Evolutionary conservation across 2,888 invertebrate species (phyloP).

Genomic region (Notocelia uddmanniana): DNA sequence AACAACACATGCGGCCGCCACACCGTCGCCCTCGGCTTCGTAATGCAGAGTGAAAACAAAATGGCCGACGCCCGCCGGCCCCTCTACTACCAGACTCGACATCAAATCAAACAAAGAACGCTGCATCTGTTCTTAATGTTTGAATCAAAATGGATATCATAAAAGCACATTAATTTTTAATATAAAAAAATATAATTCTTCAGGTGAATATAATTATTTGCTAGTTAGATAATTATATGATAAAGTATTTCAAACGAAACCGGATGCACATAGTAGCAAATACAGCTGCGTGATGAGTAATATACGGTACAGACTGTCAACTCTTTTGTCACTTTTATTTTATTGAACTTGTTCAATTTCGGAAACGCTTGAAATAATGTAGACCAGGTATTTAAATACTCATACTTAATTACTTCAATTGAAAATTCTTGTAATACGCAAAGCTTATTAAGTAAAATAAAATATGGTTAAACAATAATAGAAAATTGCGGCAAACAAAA

Average conservation of each 20-base stretch:
- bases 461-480: not conserved
- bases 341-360: not conserved
- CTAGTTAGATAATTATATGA: not conserved
- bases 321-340: slow-evolving; percentile 23
- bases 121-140: not conserved
- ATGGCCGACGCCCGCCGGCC: slow-evolving; percentile 50
- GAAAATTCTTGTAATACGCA: not conserved
- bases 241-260: slow-evolving; percentile 27
- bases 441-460: not conserved
- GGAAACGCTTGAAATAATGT: not conserved
- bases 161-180: not conserved
- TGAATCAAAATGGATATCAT: not conserved
- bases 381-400: too few relatives aligned
- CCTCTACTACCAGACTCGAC: slow-evolving; percentile 32
- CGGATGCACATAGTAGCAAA: slow-evolving; percentile 24
- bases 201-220: not conserved
- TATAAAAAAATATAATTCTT: not conserved
- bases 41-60: slow-evolving; percentile 51
- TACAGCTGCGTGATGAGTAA: slow-evolving; percentile 3
- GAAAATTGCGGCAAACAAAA: not conserved
- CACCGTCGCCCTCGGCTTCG: slow-evolving; percentile 26
- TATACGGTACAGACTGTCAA: slow-evolving; percentile 23
- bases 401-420: not conserved
- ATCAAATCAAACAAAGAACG: slow-evolving; percentile 32
- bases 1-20: slow-evolving; percentile 5